phyloP scores from a whole-genome alignment of 2,888 invertebrate genomes.

The Actias luna region DNA sequence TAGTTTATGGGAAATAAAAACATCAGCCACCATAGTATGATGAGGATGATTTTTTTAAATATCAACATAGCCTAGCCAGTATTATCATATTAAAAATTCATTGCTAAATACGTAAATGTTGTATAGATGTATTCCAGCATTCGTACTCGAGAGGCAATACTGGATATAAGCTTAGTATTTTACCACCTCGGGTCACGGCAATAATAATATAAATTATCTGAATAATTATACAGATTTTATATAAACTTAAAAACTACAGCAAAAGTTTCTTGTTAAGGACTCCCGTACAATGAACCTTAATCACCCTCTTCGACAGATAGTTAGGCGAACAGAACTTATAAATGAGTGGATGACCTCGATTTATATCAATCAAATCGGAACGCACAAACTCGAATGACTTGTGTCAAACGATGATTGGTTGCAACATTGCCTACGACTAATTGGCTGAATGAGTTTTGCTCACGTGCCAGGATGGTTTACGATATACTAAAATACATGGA shows the following conservation, averaged over 20 bases:
- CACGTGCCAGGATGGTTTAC: slow-evolving; percentile 55
- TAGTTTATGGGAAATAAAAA: too few relatives aligned
- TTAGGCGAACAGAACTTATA: slow-evolving; percentile 50
- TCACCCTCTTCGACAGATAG: slow-evolving; percentile 46
- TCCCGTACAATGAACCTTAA: slow-evolving; percentile 50
- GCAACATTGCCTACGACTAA: slow-evolving; percentile 71
- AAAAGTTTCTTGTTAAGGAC: slow-evolving; percentile 13
- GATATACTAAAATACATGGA: slow-evolving; percentile 32
- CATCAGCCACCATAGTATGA: too few relatives aligned
- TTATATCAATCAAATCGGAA: slow-evolving; percentile 73
- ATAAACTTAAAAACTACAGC: slow-evolving; percentile 4
- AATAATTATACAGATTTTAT: not conserved
- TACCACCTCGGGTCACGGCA: too few relatives aligned
- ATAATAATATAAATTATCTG: not conserved
- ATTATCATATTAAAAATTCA: too few relatives aligned
- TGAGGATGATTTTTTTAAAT: too few relatives aligned
- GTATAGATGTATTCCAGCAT: too few relatives aligned
- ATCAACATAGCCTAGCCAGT: too few relatives aligned
- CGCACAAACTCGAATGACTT: slow-evolving; percentile 73
- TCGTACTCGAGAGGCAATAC: too few relatives aligned
- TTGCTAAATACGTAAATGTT: too few relatives aligned
- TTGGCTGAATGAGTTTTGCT: slow-evolving; percentile 75
- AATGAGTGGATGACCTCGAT: slow-evolving; percentile 75
- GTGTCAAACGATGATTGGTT: slow-evolving; percentile 79
- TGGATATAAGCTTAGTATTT: too few relatives aligned